A percentile compares a stretch with the other conserved stretches of the same genome.
Evolutionary conservation across 2,888 invertebrate genomes (phyloP).

Genomic region (Perizoma affinitatum): DNA sequence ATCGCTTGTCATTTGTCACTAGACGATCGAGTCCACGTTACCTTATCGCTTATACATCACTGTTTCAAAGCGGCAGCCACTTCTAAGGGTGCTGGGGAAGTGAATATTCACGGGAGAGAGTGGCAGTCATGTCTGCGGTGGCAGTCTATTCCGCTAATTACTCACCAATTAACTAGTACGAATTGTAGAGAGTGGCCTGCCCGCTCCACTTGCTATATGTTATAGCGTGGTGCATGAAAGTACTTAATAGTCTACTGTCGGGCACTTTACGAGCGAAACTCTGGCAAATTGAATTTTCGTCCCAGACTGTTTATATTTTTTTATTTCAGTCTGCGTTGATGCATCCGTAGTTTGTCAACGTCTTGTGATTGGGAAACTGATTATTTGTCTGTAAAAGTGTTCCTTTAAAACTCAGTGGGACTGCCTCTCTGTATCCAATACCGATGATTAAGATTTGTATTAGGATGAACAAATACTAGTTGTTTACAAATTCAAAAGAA

Average conservation of each 20-base stretch:
- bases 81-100: conserved; percentile 3
- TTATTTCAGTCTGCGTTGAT: conserved; percentile 2
- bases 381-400: background rate
- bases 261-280: conserved; percentile 62
- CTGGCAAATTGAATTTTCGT: conserved; percentile 52
- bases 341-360: conserved; percentile 3
- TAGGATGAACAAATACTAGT: too few species aligned
- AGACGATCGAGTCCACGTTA: background rate
- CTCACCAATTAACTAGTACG: conserved; percentile 73
- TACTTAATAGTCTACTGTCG: conserved; percentile 57
- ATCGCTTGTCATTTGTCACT: conserved; percentile 9
- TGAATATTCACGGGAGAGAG: conserved; percentile 58
- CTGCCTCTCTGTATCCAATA: background rate
- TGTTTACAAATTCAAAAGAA: background rate
- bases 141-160: conserved; percentile 68
- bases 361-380: background rate
- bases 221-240: conserved; percentile 77
- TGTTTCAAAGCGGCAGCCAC: background rate
- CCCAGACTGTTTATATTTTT: conserved; percentile 42
- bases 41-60: background rate
- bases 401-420: background rate
- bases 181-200: conserved; percentile 79
- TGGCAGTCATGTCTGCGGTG: conserved; percentile 44
- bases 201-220: conserved; percentile 82
- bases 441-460: background rate